These are phyloP conservation scores for Odontesthes bonariensis DNA, from an alignment of 2,113 vertebrate species.

Conservation along the genomic window DNA sequence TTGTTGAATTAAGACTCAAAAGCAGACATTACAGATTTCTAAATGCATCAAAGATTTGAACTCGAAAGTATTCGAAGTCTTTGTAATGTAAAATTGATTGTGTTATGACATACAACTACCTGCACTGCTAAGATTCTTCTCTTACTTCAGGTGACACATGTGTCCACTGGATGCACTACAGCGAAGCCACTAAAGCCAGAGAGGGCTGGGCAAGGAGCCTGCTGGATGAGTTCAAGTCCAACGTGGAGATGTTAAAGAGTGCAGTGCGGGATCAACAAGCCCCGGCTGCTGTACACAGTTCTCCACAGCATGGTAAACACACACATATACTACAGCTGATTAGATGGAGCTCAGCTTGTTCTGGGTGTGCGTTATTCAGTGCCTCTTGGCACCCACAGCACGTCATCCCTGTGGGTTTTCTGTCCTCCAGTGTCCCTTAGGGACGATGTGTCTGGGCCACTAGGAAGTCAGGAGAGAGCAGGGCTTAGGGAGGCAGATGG, in stretches of 20 bases:
- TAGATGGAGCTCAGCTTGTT: not conserved
- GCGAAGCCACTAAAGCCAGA: conserved; percentile 93
- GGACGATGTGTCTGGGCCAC: conserved; percentile 76
- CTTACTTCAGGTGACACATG: conserved; percentile 89
- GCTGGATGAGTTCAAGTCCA: conserved; percentile 92
- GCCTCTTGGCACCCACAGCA: not conserved
- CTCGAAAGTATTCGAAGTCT: not conserved
- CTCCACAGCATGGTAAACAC: conserved; percentile 82
- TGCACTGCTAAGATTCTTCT: not conserved
- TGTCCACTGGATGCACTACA: conserved; percentile 96
- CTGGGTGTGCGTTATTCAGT: conserved; percentile 2
- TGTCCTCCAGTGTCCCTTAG: conserved; percentile 81
- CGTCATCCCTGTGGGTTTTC: conserved; percentile 71
- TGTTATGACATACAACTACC: no score
- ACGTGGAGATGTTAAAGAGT: conserved; percentile 93
- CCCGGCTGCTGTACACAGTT: conserved; percentile 81
- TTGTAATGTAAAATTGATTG: no score
- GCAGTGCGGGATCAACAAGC: conserved; percentile 87
- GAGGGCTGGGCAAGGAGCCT: conserved; percentile 90
- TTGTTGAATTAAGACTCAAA: no score
- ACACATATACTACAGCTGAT: not conserved
- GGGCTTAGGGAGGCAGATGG: conserved; percentile 80
- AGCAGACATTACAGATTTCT: no score
- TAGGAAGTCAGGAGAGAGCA: conserved; percentile 73
- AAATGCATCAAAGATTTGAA: not conserved